These are phyloP conservation scores for Oscheius sp. DNA, from an alignment of 1,140 invertebrate species.

Conservation along the genomic window DNA sequence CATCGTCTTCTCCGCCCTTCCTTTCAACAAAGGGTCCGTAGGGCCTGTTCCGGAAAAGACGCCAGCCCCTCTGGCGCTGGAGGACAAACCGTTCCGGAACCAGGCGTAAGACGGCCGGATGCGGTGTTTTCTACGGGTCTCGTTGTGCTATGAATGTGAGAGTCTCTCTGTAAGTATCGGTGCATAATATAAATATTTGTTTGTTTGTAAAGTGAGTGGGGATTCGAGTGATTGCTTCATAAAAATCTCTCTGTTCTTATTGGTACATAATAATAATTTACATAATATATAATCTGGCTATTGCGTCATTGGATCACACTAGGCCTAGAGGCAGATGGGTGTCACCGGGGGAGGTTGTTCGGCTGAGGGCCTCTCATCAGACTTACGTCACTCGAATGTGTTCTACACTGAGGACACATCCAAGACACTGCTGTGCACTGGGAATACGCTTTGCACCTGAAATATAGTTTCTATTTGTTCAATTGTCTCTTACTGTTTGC, in stretches of 20 bases:
- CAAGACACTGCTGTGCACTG: constrained; percentile 51
- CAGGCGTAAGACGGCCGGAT: background rate
- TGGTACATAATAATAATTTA: too few species aligned
- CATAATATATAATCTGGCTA: too few species aligned
- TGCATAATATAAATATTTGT: background rate
- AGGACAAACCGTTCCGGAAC: background rate
- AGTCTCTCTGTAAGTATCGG: too few species aligned
- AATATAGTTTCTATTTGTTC: background rate
- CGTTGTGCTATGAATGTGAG: background rate
- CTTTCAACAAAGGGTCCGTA: constrained; percentile 47
- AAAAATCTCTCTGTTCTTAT: too few species aligned
- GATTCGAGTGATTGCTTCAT: too few species aligned
- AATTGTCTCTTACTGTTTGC: constrained; percentile 14
- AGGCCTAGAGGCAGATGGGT: too few species aligned
- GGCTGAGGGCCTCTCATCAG: background rate
- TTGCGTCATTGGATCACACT: too few species aligned
- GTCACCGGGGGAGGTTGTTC: constrained; percentile 1
- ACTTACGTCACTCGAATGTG: constrained; percentile 45
- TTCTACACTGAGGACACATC: constrained; percentile 59
- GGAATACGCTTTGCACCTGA: constrained; percentile 54
- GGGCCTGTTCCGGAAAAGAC: constrained; percentile 1
- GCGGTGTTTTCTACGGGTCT: background rate
- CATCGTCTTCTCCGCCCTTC: constrained; percentile 52
- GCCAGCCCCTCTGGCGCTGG: background rate
- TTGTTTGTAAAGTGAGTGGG: too few species aligned